These are phyloP conservation scores for Galeruca laticollis DNA, from an alignment of 2,888 invertebrate genomes.

Conservation along the genomic window DNA sequence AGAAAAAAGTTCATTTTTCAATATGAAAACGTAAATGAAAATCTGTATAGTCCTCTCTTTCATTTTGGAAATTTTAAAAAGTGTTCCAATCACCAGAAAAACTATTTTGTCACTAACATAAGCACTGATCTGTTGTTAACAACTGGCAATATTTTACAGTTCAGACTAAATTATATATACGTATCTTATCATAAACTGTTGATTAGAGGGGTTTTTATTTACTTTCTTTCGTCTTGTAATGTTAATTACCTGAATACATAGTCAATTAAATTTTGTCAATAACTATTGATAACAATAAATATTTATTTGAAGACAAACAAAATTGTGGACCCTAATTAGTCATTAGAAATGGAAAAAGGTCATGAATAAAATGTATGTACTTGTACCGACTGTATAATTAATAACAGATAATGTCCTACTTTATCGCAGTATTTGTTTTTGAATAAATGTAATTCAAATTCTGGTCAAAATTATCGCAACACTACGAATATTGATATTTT, in stretches of 20 bases:
- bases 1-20: constrained; percentile 17
- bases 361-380: not conserved
- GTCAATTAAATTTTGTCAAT: not conserved
- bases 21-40: constrained; percentile 19
- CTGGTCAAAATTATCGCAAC: no score
- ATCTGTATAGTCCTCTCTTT: constrained; percentile 45
- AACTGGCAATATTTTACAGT: not conserved
- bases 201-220: constrained; percentile 3
- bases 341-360: not conserved
- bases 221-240: not conserved
- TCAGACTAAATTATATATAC: constrained; percentile 3
- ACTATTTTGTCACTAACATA: not conserved
- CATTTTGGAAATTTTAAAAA: constrained; percentile 32
- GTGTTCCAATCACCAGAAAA: no score
- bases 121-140: constrained; percentile 1
- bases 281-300: not conserved
- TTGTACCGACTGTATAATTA: no score
- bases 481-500: no score
- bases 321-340: not conserved
- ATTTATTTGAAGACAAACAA: not conserved
- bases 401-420: no score
- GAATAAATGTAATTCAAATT: no score
- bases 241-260: not conserved
- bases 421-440: no score
- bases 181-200: not conserved